Conservation (phyloP, 2,113 vertebrate species). For the Sminthopsis crassicaudata region DNA sequence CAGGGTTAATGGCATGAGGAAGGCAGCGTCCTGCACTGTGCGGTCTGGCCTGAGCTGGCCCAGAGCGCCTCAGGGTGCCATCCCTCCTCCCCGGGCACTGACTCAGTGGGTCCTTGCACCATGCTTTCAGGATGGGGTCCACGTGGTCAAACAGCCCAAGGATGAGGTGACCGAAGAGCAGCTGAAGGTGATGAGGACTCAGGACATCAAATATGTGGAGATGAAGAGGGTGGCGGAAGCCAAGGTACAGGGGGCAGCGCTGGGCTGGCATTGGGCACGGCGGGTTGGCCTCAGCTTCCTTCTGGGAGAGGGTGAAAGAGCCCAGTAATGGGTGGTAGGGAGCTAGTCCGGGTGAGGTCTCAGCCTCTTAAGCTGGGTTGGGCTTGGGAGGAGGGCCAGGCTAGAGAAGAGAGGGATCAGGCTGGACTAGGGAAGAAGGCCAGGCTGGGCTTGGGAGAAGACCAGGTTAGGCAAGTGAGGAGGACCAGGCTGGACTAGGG, state of each 20-base stretch:
- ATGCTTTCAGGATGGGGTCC: slow-evolving; percentile 92
- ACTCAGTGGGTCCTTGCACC: not conserved
- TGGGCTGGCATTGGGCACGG: too few species aligned
- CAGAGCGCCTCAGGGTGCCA: not conserved
- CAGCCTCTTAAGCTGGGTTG: too few species aligned
- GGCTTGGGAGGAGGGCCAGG: too few species aligned
- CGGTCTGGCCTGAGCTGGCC: too few species aligned
- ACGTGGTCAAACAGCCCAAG: slow-evolving; percentile 85
- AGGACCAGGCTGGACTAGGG: too few species aligned
- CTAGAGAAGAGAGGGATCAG: too few species aligned
- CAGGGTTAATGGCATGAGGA: not conserved
- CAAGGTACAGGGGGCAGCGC: slow-evolving; percentile 84
- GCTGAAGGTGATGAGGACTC: slow-evolving; percentile 94
- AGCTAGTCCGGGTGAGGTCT: too few species aligned
- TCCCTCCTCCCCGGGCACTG: not conserved
- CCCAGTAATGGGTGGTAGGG: not conserved
- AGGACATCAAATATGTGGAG: slow-evolving; percentile 95
- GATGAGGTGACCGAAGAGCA: slow-evolving; percentile 92
- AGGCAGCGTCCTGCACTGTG: too few species aligned
- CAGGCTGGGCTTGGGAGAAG: too few species aligned
- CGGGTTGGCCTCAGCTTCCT: not conserved
- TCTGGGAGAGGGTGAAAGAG: not conserved
- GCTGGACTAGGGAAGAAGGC: too few species aligned
- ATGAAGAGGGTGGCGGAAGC: slow-evolving; percentile 95
- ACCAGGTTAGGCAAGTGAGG: too few species aligned